phyloP scores from a whole-genome alignment of 2,113 vertebrate species.

The Calidris pugnax region DNA sequence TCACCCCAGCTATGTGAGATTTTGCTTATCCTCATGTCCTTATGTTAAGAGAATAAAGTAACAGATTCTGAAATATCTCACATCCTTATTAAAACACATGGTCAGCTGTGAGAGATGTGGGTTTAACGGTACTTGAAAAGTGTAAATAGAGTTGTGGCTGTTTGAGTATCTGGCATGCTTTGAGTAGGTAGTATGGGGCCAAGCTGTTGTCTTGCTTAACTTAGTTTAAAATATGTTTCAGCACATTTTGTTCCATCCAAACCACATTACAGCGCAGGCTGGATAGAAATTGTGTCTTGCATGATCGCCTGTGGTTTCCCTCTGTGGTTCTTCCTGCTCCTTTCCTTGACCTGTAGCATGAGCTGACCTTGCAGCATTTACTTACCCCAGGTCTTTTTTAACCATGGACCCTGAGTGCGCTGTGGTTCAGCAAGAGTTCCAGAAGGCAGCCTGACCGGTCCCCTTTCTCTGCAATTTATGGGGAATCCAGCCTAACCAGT shows the following conservation, averaged over 20 bases:
- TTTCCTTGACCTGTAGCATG: neutral
- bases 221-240: neutral
- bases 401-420: neutral
- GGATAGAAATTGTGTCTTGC: neutral
- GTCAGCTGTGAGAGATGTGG: neutral
- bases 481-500: neutral
- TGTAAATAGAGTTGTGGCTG: neutral
- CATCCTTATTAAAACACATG: neutral
- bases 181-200: neutral
- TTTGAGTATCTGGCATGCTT: neutral
- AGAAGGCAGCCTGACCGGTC: neutral
- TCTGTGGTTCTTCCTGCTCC: neutral
- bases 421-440: neutral
- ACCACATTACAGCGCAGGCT: accelerated
- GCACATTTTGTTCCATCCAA: neutral
- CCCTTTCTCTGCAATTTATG: neutral
- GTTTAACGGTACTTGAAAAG: neutral
- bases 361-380: neutral
- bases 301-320: neutral
- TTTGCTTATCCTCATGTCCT: neutral
- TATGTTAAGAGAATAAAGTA: neutral
- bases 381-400: neutral
- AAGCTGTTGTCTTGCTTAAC: neutral
- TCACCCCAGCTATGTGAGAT: neutral
- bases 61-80: neutral